Base-by-base conservation (phyloP, 2,888 invertebrate genomes). In the Xestia xanthographa region DNA sequence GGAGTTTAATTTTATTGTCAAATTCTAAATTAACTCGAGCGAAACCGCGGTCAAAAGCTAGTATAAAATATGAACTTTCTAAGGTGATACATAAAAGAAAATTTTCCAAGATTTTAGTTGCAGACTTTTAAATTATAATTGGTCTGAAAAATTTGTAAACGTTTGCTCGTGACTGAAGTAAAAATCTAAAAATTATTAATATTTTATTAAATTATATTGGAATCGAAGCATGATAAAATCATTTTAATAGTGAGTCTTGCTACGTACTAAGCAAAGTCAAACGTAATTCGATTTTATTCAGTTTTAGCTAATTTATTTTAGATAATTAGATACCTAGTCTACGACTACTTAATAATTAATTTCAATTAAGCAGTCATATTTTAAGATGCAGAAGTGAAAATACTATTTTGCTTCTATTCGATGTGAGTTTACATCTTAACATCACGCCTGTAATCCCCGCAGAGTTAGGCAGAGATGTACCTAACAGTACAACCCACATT, bases 261-360 rank as follows among this genome's bases (percentile, higher is more conserved):
- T 50, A 34, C n/a, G 38, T 14, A 70, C 69, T 80, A 56, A 5
- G 6, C 41, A 79, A 82, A 79, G 72, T 79, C 63, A 75, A 48
- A 79, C 2, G 0, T 72, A 71, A 79, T 79, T 83, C 26, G 41
- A 72, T 75, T 75, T 62, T 17, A 50, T 60, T 81, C 14, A 58
- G 20, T 38, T 60, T 66, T 38, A 0, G 11, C 11, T 45, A 9
- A 26, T 17, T 43, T 66, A 53, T 60, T 72, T 68, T 14, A 17
- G 20, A n/a, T 60, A 69, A 14, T 20, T 53, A 66, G 14, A 56
- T 56, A 48, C 34, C 26, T 4, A 65, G 34, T 22, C n/a, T n/a
- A n/a, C 1, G 11, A 17, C 1, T 17, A 41, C 41, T 41, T 48
- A 1, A 12, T 8, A 38, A n/a, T 14, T 72, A 20, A n/a, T 34